Conservation (phyloP, 2,113 vertebrate species). For the Hippoglossus stenolepis region DNA sequence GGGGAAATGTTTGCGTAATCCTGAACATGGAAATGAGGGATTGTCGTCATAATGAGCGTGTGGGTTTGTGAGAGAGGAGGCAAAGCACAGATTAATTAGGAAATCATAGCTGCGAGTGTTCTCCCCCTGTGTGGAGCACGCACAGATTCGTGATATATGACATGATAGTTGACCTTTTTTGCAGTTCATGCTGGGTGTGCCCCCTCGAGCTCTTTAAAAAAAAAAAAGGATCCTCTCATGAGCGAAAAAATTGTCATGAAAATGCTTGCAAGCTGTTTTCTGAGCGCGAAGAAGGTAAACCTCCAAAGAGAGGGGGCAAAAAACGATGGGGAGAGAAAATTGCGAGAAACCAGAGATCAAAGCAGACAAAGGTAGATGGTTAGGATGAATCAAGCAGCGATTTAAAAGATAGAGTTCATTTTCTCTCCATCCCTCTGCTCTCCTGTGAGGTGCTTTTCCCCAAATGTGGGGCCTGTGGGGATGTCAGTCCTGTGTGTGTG, state of each 20-base stretch:
- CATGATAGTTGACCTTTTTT: constrained; percentile 1
- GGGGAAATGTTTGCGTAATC: constrained; percentile 36
- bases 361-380: constrained; percentile 25
- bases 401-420: constrained; percentile 34
- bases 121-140: background rate
- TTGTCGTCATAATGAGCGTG: background rate
- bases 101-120: constrained; percentile 7
- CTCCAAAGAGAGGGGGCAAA: constrained; percentile 7
- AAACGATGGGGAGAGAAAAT: constrained; percentile 35
- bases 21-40: constrained; percentile 20
- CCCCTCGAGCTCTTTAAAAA: background rate
- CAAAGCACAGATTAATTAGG: constrained; percentile 19
- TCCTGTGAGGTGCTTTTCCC: constrained; percentile 3
- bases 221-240: background rate
- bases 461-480: constrained; percentile 2
- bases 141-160: constrained; percentile 14
- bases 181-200: background rate
- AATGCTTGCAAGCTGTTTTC: constrained; percentile 29
- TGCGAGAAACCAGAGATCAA: constrained; percentile 45
- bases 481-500: background rate
- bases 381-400: constrained; percentile 33
- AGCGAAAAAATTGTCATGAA: constrained; percentile 9
- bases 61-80: background rate
- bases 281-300: constrained; percentile 20
- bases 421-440: background rate